Evolutionary conservation across 2,888 invertebrate genomes (phyloP), one percentile per base, ranked within the genome.

Genomic region (Stegophylla sp.): DNA sequence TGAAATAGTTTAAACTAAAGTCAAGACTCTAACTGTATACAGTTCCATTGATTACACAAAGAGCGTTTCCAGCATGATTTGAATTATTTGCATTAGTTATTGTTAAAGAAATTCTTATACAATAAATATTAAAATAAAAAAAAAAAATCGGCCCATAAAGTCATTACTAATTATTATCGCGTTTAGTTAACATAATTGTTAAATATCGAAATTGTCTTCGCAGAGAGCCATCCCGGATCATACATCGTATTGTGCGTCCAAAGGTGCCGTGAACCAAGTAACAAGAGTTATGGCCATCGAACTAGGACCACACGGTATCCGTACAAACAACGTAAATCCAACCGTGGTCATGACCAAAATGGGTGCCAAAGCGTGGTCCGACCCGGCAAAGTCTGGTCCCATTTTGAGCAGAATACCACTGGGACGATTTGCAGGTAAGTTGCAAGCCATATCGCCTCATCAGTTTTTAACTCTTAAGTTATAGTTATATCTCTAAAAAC

Each of bases 271-370:
- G 0, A 97, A 98, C 85, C 91, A 92, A 56, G 87, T 96, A 83
- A 93, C 95, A 0, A 90, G 91, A 84, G 91, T 91, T 0, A 91
- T 96, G 90, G 95, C 97, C 0, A 85, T 94, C 63, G 97, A 98
- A 87, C 88, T 97, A 34, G 97, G 96, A 0, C 90, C 90, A 0
- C 89, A 92, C 82, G 90, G 91, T 53, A 96, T 98, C 84, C 91
- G 98, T 28, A 93, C 94, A 0, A 98, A 98, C 86, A 89, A 91
- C n/a, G 92, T 98, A 0, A 96, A 97, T 87, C 98, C 98, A 0
- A 98, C 97, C 0, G 96, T 96, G 0, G 93, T 96, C 20, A 88
- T 96, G 89, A 98, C 98, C 0, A 93, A 92, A 77, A 92, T 98
- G 93, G 96, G 96, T 0, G 89, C 89, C 83, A 86, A 90, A 20